Evolutionary conservation across 2,888 invertebrate species (phyloP).

Genomic region (Lutraria lutraria): DNA sequence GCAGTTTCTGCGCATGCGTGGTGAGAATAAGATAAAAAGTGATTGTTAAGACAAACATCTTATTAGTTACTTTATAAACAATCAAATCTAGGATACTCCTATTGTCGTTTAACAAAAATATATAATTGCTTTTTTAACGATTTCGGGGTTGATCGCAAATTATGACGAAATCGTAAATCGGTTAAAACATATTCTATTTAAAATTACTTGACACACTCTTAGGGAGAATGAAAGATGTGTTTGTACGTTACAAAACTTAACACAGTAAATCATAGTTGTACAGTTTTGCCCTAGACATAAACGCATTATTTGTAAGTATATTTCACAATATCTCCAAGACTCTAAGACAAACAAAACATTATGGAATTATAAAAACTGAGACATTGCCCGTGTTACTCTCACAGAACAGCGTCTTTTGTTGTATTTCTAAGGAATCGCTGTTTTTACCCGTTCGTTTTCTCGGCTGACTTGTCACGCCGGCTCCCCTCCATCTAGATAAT

Average conservation of each 20-base stretch:
- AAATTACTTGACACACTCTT: no score
- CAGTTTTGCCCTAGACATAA: neutral
- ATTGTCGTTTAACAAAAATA: no score
- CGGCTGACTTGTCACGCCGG: neutral
- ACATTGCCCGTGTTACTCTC: neutral
- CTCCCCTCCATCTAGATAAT: neutral
- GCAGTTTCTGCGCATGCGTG: neutral
- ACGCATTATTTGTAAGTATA: neutral
- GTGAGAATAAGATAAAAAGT: neutral
- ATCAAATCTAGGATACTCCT: no score
- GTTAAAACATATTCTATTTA: no score
- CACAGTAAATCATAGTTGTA: neutral
- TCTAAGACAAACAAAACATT: constrained; percentile 9
- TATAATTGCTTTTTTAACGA: no score
- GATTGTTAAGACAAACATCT: neutral
- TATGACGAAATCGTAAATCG: no score
- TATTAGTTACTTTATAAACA: no score
- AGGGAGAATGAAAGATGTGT: no score
- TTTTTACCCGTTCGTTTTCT: neutral
- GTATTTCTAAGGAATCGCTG: neutral
- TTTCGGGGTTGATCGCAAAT: no score
- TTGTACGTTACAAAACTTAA: no score
- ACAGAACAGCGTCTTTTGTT: constrained; percentile 3
- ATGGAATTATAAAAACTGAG: constrained; percentile 11
- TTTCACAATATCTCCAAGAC: neutral